Evolutionary conservation across 2,113 vertebrate genomes (phyloP).

Genomic region (Eptatretus burgeri): DNA sequence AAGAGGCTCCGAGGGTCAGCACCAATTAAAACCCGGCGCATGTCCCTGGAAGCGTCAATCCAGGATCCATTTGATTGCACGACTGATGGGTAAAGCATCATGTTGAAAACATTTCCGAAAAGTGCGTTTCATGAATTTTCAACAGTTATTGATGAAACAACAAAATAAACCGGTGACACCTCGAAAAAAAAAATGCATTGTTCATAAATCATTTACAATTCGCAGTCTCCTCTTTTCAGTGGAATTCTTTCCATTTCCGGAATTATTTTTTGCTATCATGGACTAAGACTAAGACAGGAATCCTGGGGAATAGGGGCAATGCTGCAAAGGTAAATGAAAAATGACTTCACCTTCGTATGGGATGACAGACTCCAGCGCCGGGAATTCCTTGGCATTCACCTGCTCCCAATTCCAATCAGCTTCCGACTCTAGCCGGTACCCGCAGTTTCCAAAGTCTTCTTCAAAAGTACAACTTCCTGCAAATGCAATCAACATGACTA

Average conservation of each 20-base stretch:
- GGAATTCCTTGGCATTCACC: conserved; percentile 1
- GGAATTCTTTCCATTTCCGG: not conserved
- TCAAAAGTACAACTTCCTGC: conserved; percentile 3
- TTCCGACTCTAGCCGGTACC: conserved; percentile 4
- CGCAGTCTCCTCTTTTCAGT: not conserved
- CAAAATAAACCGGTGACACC: not conserved
- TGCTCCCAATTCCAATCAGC: conserved; percentile 2
- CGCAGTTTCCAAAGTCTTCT: not conserved
- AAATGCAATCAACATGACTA: not conserved
- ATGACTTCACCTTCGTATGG: conserved; percentile 2
- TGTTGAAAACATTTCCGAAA: too few relatives aligned
- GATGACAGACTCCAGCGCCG: conserved; percentile 1
- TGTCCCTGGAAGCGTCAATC: too few relatives aligned
- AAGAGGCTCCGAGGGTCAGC: too few relatives aligned
- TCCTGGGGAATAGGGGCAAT: not conserved
- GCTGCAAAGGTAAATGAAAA: not conserved
- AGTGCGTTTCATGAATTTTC: too few relatives aligned
- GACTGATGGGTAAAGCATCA: too few relatives aligned
- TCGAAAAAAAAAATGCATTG: not conserved
- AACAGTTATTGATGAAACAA: too few relatives aligned
- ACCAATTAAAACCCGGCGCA: too few relatives aligned
- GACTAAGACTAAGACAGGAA: not conserved
- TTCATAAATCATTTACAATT: not conserved
- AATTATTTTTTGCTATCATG: not conserved
- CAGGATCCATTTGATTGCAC: too few relatives aligned